These are phyloP conservation scores for Ganaspis sp. DNA, from an alignment of 1,140 invertebrate genomes.

Conservation along the genomic window DNA sequence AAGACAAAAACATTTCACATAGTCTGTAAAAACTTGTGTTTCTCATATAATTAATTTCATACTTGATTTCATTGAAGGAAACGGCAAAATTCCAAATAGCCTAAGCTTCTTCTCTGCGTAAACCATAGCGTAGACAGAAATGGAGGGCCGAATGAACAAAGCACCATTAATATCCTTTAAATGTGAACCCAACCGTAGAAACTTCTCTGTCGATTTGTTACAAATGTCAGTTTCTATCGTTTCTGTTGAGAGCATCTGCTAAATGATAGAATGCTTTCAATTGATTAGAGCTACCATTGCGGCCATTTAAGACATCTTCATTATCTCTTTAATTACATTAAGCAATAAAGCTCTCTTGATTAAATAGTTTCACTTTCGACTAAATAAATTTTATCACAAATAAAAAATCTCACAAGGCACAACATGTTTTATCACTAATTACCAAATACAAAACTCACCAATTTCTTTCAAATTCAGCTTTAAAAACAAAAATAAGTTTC, in stretches of 20 bases:
- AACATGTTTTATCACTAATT: no score
- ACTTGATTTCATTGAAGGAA: neutral
- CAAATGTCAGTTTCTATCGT: slow-evolving; percentile 6
- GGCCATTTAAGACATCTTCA: neutral
- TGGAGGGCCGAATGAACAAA: slow-evolving; percentile 15
- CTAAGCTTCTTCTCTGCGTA: neutral
- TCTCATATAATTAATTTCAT: neutral
- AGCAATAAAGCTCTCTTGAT: neutral
- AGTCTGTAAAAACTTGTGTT: neutral
- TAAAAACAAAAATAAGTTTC: no score
- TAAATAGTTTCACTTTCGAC: neutral
- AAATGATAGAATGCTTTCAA: slow-evolving; percentile 8
- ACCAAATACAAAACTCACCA: no score
- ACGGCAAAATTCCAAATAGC: neutral
- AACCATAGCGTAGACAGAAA: neutral
- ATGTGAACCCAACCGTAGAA: neutral
- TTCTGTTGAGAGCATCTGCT: slow-evolving; percentile 1
- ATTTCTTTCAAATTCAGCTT: no score
- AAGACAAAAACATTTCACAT: no score
- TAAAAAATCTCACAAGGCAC: no score
- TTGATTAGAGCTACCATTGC: slow-evolving; percentile 12
- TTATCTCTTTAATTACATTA: slow-evolving; percentile 11
- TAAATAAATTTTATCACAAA: neutral
- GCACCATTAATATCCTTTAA: slow-evolving; percentile 17
- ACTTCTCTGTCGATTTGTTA: slow-evolving; percentile 18